Evolutionary conservation across 2,888 invertebrate species (phyloP).

Genomic region (Germaria angustata): DNA sequence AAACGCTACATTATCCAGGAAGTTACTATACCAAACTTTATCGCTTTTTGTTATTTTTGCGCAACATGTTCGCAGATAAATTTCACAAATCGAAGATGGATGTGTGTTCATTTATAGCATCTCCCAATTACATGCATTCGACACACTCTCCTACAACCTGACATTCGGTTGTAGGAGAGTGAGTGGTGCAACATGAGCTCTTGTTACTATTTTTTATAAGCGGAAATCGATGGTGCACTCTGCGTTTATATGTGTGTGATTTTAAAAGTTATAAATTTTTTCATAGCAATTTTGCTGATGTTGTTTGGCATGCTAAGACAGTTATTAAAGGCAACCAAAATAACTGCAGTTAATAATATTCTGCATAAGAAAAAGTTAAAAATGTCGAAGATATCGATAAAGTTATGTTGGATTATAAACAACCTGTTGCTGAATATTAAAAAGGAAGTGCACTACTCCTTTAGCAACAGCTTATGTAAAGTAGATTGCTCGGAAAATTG

Average conservation of each 20-base stretch:
- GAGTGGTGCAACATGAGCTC: background rate
- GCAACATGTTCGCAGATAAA: background rate
- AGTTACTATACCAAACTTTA: background rate
- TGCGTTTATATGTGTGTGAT: too few relatives aligned
- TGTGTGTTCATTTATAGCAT: slow-evolving; percentile 2
- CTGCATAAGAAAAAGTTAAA: too few relatives aligned
- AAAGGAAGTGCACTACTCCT: too few relatives aligned
- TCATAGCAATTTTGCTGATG: background rate
- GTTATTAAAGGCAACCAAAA: background rate
- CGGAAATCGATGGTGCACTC: background rate
- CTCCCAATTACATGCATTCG: background rate
- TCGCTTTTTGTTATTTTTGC: background rate
- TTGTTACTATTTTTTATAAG: background rate
- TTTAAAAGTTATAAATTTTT: background rate
- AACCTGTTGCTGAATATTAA: too few relatives aligned
- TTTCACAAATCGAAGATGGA: background rate
- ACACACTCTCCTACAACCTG: background rate
- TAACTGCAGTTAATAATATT: slow-evolving; percentile 17
- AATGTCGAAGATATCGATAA: too few relatives aligned
- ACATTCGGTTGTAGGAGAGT: background rate
- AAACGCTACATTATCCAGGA: background rate
- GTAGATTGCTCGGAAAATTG: too few relatives aligned
- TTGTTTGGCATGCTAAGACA: background rate
- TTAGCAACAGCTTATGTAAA: too few relatives aligned
- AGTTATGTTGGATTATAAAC: too few relatives aligned